phyloP scores from a whole-genome alignment of 2,888 invertebrate genomes.

The Heliconius erato region DNA sequence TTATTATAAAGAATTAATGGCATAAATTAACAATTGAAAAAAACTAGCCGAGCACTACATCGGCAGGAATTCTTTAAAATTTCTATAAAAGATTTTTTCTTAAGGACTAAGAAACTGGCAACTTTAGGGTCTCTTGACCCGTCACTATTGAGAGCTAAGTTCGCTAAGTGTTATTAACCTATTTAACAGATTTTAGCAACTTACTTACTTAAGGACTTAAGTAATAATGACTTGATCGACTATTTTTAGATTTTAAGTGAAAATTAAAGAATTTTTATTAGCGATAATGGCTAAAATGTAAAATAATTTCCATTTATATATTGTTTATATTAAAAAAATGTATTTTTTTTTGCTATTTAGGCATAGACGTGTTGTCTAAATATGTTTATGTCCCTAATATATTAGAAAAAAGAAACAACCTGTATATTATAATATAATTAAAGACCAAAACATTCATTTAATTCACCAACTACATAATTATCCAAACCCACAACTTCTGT shows the following conservation, averaged over 20 bases:
- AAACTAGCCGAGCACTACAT: neutral
- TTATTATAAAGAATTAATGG: neutral
- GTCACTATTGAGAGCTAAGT: constrained; percentile 12
- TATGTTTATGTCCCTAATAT: too few relatives aligned
- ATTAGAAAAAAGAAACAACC: neutral
- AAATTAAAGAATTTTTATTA: too few relatives aligned
- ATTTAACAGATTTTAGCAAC: constrained; percentile 15
- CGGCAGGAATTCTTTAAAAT: neutral
- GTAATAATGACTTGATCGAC: neutral
- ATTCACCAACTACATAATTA: neutral
- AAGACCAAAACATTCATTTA: neutral
- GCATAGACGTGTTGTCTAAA: too few relatives aligned
- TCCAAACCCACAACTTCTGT: neutral
- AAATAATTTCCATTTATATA: too few relatives aligned
- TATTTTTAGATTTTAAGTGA: neutral
- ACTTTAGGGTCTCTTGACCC: constrained; percentile 19
- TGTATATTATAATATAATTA: neutral
- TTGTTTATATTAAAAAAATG: too few relatives aligned
- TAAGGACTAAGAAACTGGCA: constrained; percentile 7
- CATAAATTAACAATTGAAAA: neutral
- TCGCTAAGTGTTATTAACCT: constrained; percentile 22
- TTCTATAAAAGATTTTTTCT: neutral
- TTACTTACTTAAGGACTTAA: constrained; percentile 6
- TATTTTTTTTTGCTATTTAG: too few relatives aligned
- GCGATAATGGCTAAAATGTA: too few relatives aligned